Evolutionary conservation across 2,888 invertebrate genomes (phyloP), one percentile per base, ranked within the genome.

Genomic region (Drosophila longiperda): DNA sequence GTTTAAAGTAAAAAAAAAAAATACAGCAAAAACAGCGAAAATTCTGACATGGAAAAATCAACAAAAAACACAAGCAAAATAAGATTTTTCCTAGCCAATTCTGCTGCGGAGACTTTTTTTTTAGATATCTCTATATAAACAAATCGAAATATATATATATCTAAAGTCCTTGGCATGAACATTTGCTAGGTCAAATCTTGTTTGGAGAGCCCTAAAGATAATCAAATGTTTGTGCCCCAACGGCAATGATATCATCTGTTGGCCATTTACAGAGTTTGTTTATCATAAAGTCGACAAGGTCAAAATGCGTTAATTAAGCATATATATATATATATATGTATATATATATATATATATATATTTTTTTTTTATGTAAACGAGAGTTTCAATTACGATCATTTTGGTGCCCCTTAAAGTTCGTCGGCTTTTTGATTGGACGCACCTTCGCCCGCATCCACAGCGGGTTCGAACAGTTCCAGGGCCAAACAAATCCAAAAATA

Each of bases 401-500:
- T 57, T 53, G 54, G 23, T 57, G 57, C 59, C 75, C 60, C 58
- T 64, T 61, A 58, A 67, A 54, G 58, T 74, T 45, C 70, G 70
- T 58, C 20, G 34, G 71, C 33, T 48, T 67, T 59, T 60, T 59
- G 62, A 55, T 75, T 55, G 11, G n/a, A 40, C 8, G 26, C 52
- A 32, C 2, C 32, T 11, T 17, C 15, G 20, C 26, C 48, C 61
- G 52, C 45, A 42, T 33, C n/a, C 29, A 40, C 23, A 23, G 34
- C 11, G 29, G 29, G 29, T 29, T 34, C 36, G 29, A 33, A 53
- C 52, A 36, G 64, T 58, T 54, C 73, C 83, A 82, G 75, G 79
- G 82, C 76, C 82, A 79, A 66, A 45, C 36, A 57, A 55, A 55
- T 62, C 57, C 69, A 61, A 80, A 64, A 80, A 88, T 85, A 83